Base-by-base conservation (phyloP, 1,140 invertebrate genomes). In the Orchesella cincta region DNA sequence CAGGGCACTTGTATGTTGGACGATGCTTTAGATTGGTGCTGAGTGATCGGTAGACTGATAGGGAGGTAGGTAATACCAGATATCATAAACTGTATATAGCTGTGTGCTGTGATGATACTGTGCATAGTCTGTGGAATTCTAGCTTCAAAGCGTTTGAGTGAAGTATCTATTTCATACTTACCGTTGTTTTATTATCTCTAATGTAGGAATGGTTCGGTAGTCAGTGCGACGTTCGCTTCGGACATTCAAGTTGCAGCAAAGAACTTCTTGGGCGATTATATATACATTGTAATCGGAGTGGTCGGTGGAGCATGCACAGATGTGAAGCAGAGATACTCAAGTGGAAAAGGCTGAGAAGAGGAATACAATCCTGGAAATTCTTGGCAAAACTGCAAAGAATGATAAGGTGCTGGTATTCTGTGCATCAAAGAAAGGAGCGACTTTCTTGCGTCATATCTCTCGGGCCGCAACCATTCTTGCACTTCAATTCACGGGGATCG, bases 401-500 rank as follows among this genome's bases (percentile, higher is more conserved):
- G 85, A 85, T 26, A 89, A 92, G 31, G 93, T 92, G 0, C 86
- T 99, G 14, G 91, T 98, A 0, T 98, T 98, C 84, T 94, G 97
- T 0, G 93, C 95, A 80, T 92, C 91, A 23, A 97, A 98, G 83
- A 90, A 92, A 67, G 93, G 90, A 46, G 93, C 93, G 97, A 99
- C 85, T 97, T 96, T 82, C 86, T 98, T 1, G 95, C 93, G 0
- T 88, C 90, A 0, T 89, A 89, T 77, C 83, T 96, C 0, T 92
- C 89, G 0, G 91, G 93, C 80, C 88, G 88, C 29, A 86, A 88
- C 73, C 89, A 90, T 80, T 91, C 84, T 0, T 91, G 94, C 0
- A 97, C 95, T 0, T 95, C 93, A 64, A 98, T 98, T 80, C 96
- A 98, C 85, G 96, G 96, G 0, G 96, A 97, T 86, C 87, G 97